Evolutionary conservation across 2,797 vertebrate species (phyloP).

Genomic region (Pyrocephalus nanus): DNA sequence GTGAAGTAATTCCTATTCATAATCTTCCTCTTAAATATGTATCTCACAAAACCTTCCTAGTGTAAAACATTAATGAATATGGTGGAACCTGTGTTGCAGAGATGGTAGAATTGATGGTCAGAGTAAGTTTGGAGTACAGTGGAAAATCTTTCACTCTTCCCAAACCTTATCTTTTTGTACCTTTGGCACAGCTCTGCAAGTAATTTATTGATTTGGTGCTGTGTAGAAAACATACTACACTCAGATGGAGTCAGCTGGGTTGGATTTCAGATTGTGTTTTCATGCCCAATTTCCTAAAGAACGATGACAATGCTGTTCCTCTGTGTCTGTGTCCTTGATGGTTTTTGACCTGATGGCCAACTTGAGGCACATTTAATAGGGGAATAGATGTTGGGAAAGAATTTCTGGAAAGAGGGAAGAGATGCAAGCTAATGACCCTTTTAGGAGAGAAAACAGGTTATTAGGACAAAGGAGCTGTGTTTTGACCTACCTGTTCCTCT

Average conservation of each 20-base stretch:
- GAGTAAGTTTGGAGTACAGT: background rate
- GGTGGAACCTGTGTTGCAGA: background rate
- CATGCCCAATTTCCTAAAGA: background rate
- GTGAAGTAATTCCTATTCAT: background rate
- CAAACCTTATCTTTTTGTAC: background rate
- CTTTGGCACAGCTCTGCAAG: background rate
- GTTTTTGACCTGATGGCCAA: background rate
- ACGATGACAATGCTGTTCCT: background rate
- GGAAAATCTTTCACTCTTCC: background rate
- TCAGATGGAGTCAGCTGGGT: background rate
- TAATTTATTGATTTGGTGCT: background rate
- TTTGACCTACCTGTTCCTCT: background rate
- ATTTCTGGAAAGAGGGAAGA: background rate
- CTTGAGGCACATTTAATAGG: background rate
- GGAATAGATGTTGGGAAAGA: background rate
- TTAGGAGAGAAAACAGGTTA: background rate
- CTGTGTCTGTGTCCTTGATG: background rate
- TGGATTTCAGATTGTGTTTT: background rate
- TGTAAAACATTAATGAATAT: background rate
- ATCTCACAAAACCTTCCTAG: background rate
- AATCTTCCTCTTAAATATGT: background rate
- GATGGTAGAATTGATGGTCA: background rate
- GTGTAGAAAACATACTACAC: background rate
- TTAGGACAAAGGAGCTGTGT: background rate
- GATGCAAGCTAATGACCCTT: background rate